Evolutionary conservation across 2,113 vertebrate species (phyloP), one percentile per base, ranked within the genome.

Genomic region (cat (Felis catus)): DNA sequence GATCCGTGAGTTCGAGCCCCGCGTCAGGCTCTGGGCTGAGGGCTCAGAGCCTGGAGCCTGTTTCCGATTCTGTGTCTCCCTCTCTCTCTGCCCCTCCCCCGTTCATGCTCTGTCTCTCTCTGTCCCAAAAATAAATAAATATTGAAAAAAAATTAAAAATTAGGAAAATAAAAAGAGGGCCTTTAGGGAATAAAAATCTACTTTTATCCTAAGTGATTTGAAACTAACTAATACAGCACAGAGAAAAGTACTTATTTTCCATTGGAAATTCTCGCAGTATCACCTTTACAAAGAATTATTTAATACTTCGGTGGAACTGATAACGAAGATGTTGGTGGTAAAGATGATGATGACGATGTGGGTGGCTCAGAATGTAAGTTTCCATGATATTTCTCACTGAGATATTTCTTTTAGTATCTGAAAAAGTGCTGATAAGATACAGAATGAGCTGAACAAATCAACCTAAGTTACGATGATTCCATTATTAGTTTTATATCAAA

Each of bases 181-280:
- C 51, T 15, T 71, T 84, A n/a, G 70, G 76, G 83, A 92, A 83
- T 83, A 81, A 79, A 78, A 61, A 79, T 31, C 36, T 66, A 80
- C 5, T 82, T 86, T 93, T 27, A 39, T 73, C 79, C 63, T 90
- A 95, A 95, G 31, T 63, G 10, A 90, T n/a, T 89, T 87, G 53
- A 4, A 94, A 92, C 18, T 58, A 92, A 93, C 48, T 94, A 87
- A 74, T 65, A 29, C 53, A 70, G 61, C 12, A 81, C 15, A 53
- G 13, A 73, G 65, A 39, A 82, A 45, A 31, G 1, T 16, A 70
- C 4, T 89, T 70, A 82, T 66, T 94, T 91, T 73, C 41, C 19
- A 23, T 65, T 5, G 16, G 21, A 92, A 95, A 36, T 48, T 90
- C 14, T 87, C 74, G 79, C 66, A 94, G 53, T 18, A 66, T 66